Percentiles rank a stretch among this genome's conserved stretches.
phyloP scores from a whole-genome alignment of 2,797 vertebrate species.

The Thripadectes ignobilis region DNA sequence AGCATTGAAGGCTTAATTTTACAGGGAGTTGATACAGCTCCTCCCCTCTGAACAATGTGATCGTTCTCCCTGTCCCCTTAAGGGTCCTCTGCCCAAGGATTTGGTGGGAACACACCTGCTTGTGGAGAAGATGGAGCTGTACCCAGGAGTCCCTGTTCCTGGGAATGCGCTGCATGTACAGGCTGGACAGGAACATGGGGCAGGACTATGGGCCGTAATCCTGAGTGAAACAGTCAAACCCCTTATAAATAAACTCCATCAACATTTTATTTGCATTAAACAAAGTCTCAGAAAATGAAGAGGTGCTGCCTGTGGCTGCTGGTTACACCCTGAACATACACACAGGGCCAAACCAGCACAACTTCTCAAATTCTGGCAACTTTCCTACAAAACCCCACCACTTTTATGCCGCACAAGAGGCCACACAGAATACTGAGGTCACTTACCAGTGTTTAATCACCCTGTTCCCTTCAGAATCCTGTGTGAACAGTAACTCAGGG shows the following conservation, averaged over 20 bases:
- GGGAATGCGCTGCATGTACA: background rate
- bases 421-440: background rate
- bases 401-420: background rate
- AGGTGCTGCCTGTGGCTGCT: background rate
- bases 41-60: background rate
- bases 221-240: background rate
- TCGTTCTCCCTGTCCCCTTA: background rate
- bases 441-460: constrained; percentile 86
- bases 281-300: background rate
- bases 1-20: background rate
- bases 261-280: background rate
- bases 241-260: background rate
- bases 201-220: background rate
- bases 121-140: background rate
- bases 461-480: constrained; percentile 91
- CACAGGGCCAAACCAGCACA: accelerated
- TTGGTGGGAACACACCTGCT: background rate
- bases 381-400: background rate
- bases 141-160: background rate
- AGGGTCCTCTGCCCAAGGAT: background rate
- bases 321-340: background rate
- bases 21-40: background rate
- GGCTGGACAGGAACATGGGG: background rate
- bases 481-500: constrained; percentile 84
- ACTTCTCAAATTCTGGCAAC: accelerated